Evolutionary conservation across 2,888 invertebrate genomes (phyloP).

Genomic region (Steinernema scapterisci): DNA sequence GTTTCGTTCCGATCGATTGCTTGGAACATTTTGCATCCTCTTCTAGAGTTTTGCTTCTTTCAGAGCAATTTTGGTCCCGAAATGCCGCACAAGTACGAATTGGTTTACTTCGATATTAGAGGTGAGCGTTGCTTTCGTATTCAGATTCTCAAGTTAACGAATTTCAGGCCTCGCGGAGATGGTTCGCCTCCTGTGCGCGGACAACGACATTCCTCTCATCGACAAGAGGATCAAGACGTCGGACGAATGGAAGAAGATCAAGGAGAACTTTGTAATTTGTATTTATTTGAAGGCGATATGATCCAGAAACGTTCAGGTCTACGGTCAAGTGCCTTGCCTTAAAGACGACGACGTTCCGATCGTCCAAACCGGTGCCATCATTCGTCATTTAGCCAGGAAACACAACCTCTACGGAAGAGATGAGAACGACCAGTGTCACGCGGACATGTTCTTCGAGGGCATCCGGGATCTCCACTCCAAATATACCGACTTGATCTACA

Average conservation of each 20-base stretch:
- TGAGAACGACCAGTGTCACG: slow-evolving; percentile 48
- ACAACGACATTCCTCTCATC: slow-evolving; percentile 49
- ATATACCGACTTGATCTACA: slow-evolving; percentile 52
- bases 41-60: no score
- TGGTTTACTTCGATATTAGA: slow-evolving; percentile 48
- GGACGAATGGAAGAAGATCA: slow-evolving; percentile 47
- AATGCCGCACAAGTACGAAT: slow-evolving; percentile 36
- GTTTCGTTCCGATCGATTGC: no score
- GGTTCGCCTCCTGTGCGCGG: slow-evolving; percentile 50
- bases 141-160: no score
- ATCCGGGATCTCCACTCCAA: slow-evolving; percentile 51
- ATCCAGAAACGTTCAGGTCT: slow-evolving; percentile 40
- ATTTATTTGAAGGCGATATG: neutral
- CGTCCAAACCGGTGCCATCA: slow-evolving; percentile 54
- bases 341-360: slow-evolving; percentile 48
- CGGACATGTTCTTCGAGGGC: slow-evolving; percentile 54
- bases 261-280: slow-evolving; percentile 45
- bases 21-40: no score
- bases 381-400: slow-evolving; percentile 53
- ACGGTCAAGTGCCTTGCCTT: slow-evolving; percentile 54
- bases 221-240: slow-evolving; percentile 43
- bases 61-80: no score
- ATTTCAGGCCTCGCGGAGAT: slow-evolving; percentile 51
- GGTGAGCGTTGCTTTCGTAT: no score
- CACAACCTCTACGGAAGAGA: slow-evolving; percentile 48